phyloP scores from a whole-genome alignment of 1,140 invertebrate species.

The Leptonema lineaticorne region DNA sequence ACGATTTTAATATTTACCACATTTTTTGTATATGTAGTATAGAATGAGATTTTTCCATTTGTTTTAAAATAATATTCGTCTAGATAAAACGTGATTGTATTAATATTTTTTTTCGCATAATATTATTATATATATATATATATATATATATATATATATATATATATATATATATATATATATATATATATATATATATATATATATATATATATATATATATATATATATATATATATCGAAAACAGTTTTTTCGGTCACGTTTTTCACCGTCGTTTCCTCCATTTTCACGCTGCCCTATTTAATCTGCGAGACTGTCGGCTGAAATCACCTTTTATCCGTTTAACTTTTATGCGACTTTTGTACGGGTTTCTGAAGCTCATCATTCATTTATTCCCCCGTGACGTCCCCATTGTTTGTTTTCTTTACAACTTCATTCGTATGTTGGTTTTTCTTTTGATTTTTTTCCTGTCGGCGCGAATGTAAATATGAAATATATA shows the following conservation, averaged over 20 bases:
- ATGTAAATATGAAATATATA: too few species aligned
- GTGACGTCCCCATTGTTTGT: slow-evolving; percentile 15
- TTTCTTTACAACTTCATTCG: slow-evolving; percentile 16
- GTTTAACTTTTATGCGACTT: slow-evolving; percentile 15
- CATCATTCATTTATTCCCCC: slow-evolving; percentile 16
- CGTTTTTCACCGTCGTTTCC: slow-evolving; percentile 1
- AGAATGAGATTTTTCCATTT: too few species aligned
- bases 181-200: too few species aligned
- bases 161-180: too few species aligned
- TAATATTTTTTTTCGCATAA: too few species aligned
- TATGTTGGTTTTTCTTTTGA: neutral
- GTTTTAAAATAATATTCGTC: too few species aligned
- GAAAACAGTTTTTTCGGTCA: slow-evolving; percentile 4
- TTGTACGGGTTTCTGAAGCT: slow-evolving; percentile 10
- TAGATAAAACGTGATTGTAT: too few species aligned
- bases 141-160: too few species aligned
- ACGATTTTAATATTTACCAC: too few species aligned
- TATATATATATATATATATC: neutral
- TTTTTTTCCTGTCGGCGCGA: neutral
- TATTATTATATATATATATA: too few species aligned
- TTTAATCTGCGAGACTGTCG: neutral
- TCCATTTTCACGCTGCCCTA: slow-evolving; percentile 1
- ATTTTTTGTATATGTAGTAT: too few species aligned
- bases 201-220: too few species aligned
- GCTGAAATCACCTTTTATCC: slow-evolving; percentile 6